Base-by-base conservation (phyloP, 2,113 vertebrate genomes). In the Urocolius indicus region DNA sequence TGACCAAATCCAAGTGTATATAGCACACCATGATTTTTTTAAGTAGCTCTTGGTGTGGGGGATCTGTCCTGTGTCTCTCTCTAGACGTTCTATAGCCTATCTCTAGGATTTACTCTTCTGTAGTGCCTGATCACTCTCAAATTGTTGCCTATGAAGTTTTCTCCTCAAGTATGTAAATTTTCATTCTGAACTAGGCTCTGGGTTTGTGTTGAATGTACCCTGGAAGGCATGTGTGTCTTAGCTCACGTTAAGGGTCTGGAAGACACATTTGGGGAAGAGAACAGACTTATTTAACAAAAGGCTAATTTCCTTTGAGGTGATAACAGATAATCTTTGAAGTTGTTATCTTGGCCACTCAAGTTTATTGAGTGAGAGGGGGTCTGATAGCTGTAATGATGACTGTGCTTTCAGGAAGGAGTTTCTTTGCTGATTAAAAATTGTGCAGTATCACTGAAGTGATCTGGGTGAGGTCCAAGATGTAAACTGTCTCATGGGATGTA, bases 391-490 rank as follows among this genome's bases (percentile, higher is more conserved):
- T 75, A 83, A 18, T 18, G 16, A 29, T 63, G 20, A 68, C 24
- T 77, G 45, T 55, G 22, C 36, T 95, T 89, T 69, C 89, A 79
- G 61, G 45, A 45, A 51, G 34, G 43, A 91, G 32, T 59, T 93
- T 65, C 55, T 92, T 84, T 86, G 54, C 86, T 58, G 34, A 55
- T 16, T 67, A 52, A 91, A 67, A 79, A 63, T 32, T 29, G 46
- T 75, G 62, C 65, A 61, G 87, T 88, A 87, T 90, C 74, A 71
- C 19, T 86, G 84, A 90, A 71, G 45, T 76, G 73, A 84, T 84
- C 75, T 96, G 96, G 72, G 88, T 65, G 74, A 51, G 16, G 34
- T 94, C 90, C 93, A 95, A 69, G 78, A 51, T 94, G 88, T 93
- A 76, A 87, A 75, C 23, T 43, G 51, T 45, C 69, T 95, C 75